A percentile compares a stretch with the other conserved stretches of the same genome.
These are phyloP conservation scores for Agrochola lychnidis DNA, from an alignment of 2,888 invertebrate species.

Conservation along the genomic window DNA sequence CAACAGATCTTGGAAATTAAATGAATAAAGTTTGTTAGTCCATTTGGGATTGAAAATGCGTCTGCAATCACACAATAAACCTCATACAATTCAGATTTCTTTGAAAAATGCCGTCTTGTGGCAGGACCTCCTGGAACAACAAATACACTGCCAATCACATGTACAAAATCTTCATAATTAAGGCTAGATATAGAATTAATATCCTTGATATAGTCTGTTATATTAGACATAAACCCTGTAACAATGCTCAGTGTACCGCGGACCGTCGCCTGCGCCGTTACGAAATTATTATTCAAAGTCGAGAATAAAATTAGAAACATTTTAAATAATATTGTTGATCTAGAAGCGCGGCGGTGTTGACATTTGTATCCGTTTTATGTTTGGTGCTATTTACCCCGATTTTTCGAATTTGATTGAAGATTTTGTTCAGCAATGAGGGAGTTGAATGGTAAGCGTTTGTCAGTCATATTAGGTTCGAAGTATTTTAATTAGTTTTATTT, in stretches of 20 bases:
- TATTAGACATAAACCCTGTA: constrained; percentile 54
- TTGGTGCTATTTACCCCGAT: not conserved
- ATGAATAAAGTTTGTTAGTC: not conserved
- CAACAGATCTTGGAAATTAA: not conserved
- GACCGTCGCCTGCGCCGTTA: constrained; percentile 49
- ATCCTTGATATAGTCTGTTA: constrained; percentile 57
- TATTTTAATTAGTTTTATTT: not conserved
- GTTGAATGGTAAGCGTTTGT: constrained; percentile 46
- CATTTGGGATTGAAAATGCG: not conserved
- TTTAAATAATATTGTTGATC: constrained; percentile 38
- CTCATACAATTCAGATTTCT: not conserved
- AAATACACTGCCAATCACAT: not conserved
- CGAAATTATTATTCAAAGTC: constrained; percentile 44
- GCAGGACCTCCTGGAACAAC: not conserved
- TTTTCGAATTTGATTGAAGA: not conserved
- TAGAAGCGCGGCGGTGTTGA: not conserved
- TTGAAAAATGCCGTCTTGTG: not conserved
- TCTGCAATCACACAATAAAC: not conserved
- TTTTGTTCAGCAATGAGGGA: constrained; percentile 43
- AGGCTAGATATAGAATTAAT: constrained; percentile 33
- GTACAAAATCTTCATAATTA: constrained; percentile 12
- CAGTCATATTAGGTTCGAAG: not conserved
- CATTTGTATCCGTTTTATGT: not conserved
- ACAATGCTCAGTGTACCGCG: constrained; percentile 57
- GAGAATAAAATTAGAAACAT: constrained; percentile 44